A percentile compares a stretch with the other conserved stretches of the same genome.
Evolutionary conservation across 2,888 invertebrate genomes (phyloP).

Genomic region (Dione juno): DNA sequence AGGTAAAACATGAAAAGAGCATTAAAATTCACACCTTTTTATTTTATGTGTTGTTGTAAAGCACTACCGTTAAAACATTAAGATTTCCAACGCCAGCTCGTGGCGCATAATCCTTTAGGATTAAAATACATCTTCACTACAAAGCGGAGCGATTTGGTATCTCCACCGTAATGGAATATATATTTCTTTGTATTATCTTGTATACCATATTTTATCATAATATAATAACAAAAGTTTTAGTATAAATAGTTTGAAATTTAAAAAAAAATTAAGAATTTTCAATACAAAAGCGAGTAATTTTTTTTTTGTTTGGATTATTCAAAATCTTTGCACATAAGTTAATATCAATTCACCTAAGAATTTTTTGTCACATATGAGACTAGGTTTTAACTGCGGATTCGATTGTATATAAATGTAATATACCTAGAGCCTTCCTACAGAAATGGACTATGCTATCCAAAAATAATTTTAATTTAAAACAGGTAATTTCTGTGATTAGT

Average conservation of each 20-base stretch:
- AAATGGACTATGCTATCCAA: too few relatives aligned
- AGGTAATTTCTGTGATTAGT: too few relatives aligned
- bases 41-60: conserved; percentile 12
- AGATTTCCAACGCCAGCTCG: conserved; percentile 25
- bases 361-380: too few relatives aligned
- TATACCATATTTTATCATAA: background rate
- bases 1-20: conserved; percentile 19
- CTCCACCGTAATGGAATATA: conserved; percentile 20
- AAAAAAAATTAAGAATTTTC: too few relatives aligned
- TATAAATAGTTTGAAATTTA: too few relatives aligned
- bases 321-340: background rate
- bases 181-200: background rate
- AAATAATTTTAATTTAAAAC: too few relatives aligned
- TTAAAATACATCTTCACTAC: conserved; percentile 33
- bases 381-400: too few relatives aligned
- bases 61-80: conserved; percentile 18
- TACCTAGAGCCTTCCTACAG: too few relatives aligned
- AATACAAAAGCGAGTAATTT: too few relatives aligned
- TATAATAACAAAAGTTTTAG: too few relatives aligned
- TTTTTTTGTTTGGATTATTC: background rate
- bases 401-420: too few relatives aligned
- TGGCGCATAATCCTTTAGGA: conserved; percentile 32
- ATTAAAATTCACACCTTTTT: conserved; percentile 24
- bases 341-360: too few relatives aligned
- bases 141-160: conserved; percentile 24